These are phyloP conservation scores for Sardinella longiceps DNA, from an alignment of 2,797 vertebrate genomes.

Conservation along the genomic window DNA sequence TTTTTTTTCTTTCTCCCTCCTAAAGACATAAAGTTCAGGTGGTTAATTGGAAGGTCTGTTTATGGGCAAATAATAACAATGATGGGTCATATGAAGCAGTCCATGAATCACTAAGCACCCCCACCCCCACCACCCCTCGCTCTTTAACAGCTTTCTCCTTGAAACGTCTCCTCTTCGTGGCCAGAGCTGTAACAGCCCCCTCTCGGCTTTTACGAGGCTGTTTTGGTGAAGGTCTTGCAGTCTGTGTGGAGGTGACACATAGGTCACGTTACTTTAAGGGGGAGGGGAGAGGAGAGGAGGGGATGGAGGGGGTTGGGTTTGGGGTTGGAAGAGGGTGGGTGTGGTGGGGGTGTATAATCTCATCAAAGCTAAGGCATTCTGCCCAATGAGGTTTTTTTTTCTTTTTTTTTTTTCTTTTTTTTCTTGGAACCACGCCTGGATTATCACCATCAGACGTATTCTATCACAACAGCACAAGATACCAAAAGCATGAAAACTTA, in stretches of 20 bases:
- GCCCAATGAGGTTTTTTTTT: background rate
- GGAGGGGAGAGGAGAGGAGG: background rate
- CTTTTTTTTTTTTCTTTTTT: too few relatives aligned
- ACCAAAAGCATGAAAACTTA: too few relatives aligned
- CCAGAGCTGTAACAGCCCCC: background rate
- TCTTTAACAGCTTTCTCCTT: background rate
- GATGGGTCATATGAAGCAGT: background rate
- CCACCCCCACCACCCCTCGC: too few relatives aligned
- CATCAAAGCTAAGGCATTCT: background rate
- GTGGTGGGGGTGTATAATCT: background rate
- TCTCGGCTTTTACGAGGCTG: background rate
- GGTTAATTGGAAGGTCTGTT: conserved; percentile 1
- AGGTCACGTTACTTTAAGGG: background rate
- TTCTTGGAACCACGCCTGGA: background rate
- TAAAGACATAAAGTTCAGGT: background rate
- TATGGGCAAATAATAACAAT: background rate
- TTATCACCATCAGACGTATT: background rate
- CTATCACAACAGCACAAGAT: background rate
- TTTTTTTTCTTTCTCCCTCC: too few relatives aligned
- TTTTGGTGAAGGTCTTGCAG: background rate
- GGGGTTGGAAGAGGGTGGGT: background rate
- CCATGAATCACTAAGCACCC: background rate
- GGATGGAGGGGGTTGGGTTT: background rate
- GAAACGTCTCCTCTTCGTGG: background rate
- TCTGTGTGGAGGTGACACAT: background rate